Base-by-base conservation (phyloP, 37 sponge, comb jelly and placozoan species). In the Petrosia ficiformis region DNA sequence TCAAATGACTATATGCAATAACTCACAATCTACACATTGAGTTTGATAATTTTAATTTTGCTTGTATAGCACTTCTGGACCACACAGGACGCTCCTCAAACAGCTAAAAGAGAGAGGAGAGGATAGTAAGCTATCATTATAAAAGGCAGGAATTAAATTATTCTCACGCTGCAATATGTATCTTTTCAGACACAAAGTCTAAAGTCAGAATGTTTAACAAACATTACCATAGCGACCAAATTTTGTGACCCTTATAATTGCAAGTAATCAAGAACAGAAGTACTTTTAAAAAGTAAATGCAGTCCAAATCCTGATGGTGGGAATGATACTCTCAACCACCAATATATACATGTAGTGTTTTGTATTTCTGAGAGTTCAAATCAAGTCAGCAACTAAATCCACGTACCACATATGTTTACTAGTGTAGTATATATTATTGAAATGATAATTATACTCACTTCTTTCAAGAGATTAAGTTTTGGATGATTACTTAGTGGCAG, bases 61-160 rank as follows among this genome's bases (percentile, higher is more conserved):
- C 52, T 38, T 86, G 65, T 14, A 95, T 34, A n/a, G 90, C 90
- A 32, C 25, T 39, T 28, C 84, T 71, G 4, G 85, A 69, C 94
- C 96, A 95, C 10, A 95, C 67, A 0, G 96, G 96, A 35, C 87
- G 43, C 65, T 92, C 96, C 48, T 89, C 82, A 77, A 95, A 95
- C 28, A 95, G 61, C 90, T 93, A 72, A 19, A 74, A 41, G 59
- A 44, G 38, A 52, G 22, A 42, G 44, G 1, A n/a, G n/a, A n/a
- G n/a, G n/a, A n/a, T n/a, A n/a, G n/a, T n/a, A n/a, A n/a, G n/a
- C n/a, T n/a, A n/a, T n/a, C n/a, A n/a, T n/a, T n/a, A n/a, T 0
- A 70, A 43, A 56, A 57, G 8, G 37, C 14, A 76, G 25, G 71
- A 41, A 44, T 6, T 14, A 2, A 14, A 48, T 19, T 37, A 74